Percentiles rank a stretch among this genome's conserved stretches.
Evolutionary conservation across 2,888 invertebrate species (phyloP).

Genomic region (Nesidiocoris tenuis): DNA sequence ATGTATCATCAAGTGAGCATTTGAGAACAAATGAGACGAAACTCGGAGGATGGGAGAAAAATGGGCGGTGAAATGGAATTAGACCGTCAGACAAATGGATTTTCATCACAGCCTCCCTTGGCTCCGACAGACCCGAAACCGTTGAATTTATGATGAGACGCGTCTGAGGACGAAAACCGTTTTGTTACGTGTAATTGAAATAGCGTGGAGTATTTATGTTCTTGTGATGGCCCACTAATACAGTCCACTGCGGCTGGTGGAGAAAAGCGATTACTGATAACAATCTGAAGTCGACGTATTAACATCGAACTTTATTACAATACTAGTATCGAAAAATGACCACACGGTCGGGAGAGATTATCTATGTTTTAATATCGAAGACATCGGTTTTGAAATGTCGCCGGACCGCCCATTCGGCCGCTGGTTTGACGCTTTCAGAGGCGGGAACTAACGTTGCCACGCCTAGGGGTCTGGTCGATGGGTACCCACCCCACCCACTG

Average conservation of each 20-base stretch:
- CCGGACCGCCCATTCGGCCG: not conserved
- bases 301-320: too few species aligned
- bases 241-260: not conserved
- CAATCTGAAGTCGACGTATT: not conserved
- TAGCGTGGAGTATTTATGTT: constrained; percentile 17
- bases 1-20: too few species aligned
- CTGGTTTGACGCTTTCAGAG: not conserved
- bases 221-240: not conserved
- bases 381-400: not conserved
- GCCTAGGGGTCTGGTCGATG: too few species aligned
- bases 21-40: too few species aligned
- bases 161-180: constrained; percentile 16
- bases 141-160: not conserved
- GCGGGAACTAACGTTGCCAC: not conserved
- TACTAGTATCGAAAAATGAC: too few species aligned
- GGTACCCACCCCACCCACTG: too few species aligned
- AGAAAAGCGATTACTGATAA: too few species aligned
- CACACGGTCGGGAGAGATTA: too few species aligned
- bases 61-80: not conserved
- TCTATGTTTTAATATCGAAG: not conserved
- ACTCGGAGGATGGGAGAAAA: too few species aligned
- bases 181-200: constrained; percentile 38
- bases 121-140: not conserved
- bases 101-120: not conserved
- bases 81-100: not conserved